Conservation (phyloP, 2,113 vertebrate genomes). For the Muscicapa adusta region DNA sequence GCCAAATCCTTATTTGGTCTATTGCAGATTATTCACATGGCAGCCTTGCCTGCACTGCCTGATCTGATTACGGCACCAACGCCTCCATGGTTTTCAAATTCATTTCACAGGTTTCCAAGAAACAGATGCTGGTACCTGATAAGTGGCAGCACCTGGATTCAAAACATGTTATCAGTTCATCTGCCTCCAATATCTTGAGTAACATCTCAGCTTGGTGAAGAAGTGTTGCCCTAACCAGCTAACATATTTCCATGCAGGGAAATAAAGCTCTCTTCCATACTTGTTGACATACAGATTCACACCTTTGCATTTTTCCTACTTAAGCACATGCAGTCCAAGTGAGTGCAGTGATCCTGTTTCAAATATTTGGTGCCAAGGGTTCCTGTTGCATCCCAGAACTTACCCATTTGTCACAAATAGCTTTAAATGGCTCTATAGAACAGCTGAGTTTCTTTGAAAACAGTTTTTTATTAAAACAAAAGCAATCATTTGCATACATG, state of each 20-base stretch:
- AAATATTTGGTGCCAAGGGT: background rate
- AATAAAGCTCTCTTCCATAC: background rate
- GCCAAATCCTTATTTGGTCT: background rate
- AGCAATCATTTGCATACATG: background rate
- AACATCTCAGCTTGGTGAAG: background rate
- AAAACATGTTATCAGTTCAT: slow-evolving; percentile 29
- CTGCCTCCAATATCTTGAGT: slow-evolving; percentile 21
- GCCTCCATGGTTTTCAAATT: slow-evolving; percentile 11
- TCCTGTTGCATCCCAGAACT: background rate
- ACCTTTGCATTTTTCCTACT: background rate
- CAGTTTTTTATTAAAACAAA: slow-evolving; percentile 8
- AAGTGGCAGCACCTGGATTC: slow-evolving; percentile 37
- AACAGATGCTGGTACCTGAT: slow-evolving; percentile 59
- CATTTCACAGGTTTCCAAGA: slow-evolving; percentile 35
- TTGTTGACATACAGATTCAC: slow-evolving; percentile 26
- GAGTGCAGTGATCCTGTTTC: background rate
- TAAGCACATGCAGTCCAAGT: background rate
- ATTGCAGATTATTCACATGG: background rate
- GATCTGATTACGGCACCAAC: background rate
- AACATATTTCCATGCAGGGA: slow-evolving; percentile 4
- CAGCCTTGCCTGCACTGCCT: background rate
- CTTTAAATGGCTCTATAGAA: background rate
- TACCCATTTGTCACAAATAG: background rate
- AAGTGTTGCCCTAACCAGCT: slow-evolving; percentile 15
- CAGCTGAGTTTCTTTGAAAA: background rate